A percentile compares a stretch with the other conserved stretches of the same genome.
phyloP scores from a whole-genome alignment of 1,140 invertebrate species.

The Potamilus streckersoni region DNA sequence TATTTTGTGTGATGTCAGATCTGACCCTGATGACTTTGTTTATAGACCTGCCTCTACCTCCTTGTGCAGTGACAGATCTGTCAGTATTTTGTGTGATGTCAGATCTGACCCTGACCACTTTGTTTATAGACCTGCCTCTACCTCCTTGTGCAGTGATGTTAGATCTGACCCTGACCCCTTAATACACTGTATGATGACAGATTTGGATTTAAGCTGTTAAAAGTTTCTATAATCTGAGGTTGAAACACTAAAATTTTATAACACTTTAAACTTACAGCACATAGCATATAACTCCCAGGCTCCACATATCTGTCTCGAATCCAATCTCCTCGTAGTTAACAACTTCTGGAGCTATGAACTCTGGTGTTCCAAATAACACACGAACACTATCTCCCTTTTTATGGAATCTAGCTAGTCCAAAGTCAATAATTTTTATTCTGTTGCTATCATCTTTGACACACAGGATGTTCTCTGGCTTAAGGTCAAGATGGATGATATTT shows the following conservation, averaged over 20 bases:
- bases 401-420: conserved; percentile 69
- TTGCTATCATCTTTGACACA: conserved; percentile 85
- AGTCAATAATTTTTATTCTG: conserved; percentile 56
- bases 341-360: conserved; percentile 94
- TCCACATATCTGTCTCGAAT: conserved; percentile 93
- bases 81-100: no score
- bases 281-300: conserved; percentile 93
- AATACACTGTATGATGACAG: no score
- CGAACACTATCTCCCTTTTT: conserved; percentile 76
- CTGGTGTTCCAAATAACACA: conserved; percentile 91
- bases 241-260: background rate
- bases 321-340: conserved; percentile 91
- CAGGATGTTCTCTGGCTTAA: conserved; percentile 96
- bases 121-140: no score
- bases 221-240: no score
- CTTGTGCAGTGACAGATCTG: no score
- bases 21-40: background rate
- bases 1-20: no score
- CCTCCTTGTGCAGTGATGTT: no score
- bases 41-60: no score
- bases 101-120: background rate
- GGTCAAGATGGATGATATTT: conserved; percentile 87
- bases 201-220: no score
- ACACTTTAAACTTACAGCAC: conserved; percentile 80
- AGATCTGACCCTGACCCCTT: background rate